phyloP scores from a whole-genome alignment of 2,113 vertebrate genomes.

The Corythoichthys haematopterus region DNA sequence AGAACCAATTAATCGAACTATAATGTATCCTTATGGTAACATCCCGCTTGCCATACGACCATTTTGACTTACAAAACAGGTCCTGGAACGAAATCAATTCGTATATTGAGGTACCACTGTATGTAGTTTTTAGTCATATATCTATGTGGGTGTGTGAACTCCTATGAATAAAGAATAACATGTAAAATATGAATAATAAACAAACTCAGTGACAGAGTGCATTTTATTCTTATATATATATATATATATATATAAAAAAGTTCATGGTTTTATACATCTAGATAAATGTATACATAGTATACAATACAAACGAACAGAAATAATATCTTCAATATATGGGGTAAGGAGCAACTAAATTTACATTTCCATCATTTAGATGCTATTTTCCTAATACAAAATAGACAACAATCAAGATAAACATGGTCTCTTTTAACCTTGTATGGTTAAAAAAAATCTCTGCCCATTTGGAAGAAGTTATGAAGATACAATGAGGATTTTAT shows the following conservation, averaged over 20 bases:
- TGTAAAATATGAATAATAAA: background rate
- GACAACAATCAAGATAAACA: background rate
- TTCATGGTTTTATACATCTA: slow-evolving; percentile 41
- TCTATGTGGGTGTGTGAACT: background rate
- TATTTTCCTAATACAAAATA: slow-evolving; percentile 19
- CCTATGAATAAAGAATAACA: background rate
- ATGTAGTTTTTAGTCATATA: too few species aligned
- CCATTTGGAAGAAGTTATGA: background rate
- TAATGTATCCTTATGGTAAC: too few species aligned
- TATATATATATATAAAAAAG: slow-evolving; percentile 32
- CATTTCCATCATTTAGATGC: slow-evolving; percentile 40
- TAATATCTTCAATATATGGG: slow-evolving; percentile 38
- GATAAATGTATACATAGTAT: slow-evolving; percentile 70
- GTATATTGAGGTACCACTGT: too few species aligned
- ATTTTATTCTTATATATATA: background rate
- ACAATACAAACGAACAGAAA: slow-evolving; percentile 51
- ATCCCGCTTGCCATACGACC: too few species aligned
- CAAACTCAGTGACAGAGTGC: background rate
- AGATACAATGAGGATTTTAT: background rate
- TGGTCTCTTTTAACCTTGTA: background rate
- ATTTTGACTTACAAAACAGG: too few species aligned
- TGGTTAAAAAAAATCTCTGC: background rate
- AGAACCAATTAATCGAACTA: too few species aligned
- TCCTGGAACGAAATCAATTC: too few species aligned
- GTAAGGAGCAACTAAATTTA: slow-evolving; percentile 27